Percentiles rank a stretch among this genome's conserved stretches.
These are phyloP conservation scores for Apodemia duryi DNA, from an alignment of 2,888 invertebrate genomes.

Conservation along the genomic window DNA sequence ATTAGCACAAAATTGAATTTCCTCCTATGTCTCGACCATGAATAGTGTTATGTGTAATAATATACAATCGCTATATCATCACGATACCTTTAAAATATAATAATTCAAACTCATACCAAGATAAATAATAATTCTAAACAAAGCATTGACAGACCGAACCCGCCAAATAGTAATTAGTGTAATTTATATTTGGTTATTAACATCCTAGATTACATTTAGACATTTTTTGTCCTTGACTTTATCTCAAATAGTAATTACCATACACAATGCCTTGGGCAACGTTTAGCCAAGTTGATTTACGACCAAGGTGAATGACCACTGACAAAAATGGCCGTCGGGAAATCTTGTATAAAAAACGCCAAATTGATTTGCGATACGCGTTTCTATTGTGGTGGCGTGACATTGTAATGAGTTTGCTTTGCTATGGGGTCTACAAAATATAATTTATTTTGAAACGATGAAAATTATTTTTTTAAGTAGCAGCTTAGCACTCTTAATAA, in stretches of 20 bases:
- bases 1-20: not conserved
- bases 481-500: not conserved
- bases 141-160: constrained; percentile 1
- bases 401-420: constrained; percentile 4
- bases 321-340: constrained; percentile 42
- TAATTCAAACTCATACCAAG: not conserved
- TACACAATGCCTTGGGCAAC: constrained; percentile 31
- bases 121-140: not conserved
- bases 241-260: constrained; percentile 23
- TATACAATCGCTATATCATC: not conserved
- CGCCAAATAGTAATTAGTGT: constrained; percentile 1
- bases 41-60: too few species aligned
- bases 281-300: constrained; percentile 37
- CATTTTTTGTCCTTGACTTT: constrained; percentile 19
- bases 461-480: not conserved
- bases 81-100: not conserved
- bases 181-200: constrained; percentile 10
- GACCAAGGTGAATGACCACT: constrained; percentile 37
- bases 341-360: constrained; percentile 29
- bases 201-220: constrained; percentile 2
- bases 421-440: not conserved
- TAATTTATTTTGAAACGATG: not conserved
- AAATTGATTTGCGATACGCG: constrained; percentile 33
- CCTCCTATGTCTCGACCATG: too few species aligned
- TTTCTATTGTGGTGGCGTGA: constrained; percentile 16